Conservation (phyloP, 30 jellyfish, hydroid and myxozoan genomes). For the Aurelia aurita complex sp. Pacific region DNA sequence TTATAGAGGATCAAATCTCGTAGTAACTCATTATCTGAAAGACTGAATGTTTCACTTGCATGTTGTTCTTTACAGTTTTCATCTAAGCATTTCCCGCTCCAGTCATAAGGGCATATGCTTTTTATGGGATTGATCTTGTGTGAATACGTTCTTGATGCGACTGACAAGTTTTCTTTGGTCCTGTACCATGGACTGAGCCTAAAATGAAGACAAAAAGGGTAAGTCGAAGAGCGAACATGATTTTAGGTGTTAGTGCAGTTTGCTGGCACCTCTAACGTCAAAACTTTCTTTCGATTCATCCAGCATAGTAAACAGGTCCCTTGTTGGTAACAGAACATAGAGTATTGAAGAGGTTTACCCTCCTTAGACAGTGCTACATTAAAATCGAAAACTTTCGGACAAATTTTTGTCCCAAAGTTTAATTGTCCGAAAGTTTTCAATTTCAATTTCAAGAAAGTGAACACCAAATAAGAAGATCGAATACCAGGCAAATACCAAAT, state of each 20-base stretch:
- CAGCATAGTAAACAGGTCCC: no score
- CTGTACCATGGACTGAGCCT: constrained; percentile 93
- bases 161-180: constrained; percentile 59
- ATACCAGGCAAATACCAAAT: not conserved
- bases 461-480: no score
- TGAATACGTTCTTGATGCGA: constrained; percentile 73
- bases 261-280: not conserved
- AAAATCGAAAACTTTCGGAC: no score
- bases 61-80: constrained; percentile 69
- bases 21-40: constrained; percentile 48
- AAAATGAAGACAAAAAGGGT: not conserved
- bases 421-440: no score
- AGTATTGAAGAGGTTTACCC: no score
- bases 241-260: not conserved
- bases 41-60: constrained; percentile 41
- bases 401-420: no score
- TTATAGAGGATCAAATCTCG: constrained; percentile 68
- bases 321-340: no score
- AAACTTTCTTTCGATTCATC: no score
- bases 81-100: constrained; percentile 87
- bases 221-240: not conserved
- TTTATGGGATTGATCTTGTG: constrained; percentile 52
- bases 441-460: no score
- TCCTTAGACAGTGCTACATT: no score
- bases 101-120: constrained; percentile 73